These are phyloP conservation scores for Ischnura elegans DNA, from an alignment of 2,888 invertebrate species.

Conservation along the genomic window DNA sequence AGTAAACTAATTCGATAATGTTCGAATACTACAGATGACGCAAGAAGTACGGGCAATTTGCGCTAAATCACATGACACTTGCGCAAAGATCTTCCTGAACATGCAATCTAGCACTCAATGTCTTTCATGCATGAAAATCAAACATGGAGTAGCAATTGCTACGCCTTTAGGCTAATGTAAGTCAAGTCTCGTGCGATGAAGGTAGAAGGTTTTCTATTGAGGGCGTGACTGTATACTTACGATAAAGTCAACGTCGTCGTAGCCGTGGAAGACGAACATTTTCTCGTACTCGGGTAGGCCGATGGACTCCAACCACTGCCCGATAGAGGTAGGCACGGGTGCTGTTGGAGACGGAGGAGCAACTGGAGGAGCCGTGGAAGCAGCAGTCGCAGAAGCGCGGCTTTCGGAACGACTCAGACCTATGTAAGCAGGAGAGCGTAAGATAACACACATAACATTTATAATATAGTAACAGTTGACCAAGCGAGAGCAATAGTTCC, in stretches of 20 bases:
- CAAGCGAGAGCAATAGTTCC: not conserved
- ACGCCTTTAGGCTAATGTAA: no score
- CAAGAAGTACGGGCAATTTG: no score
- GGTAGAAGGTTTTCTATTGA: no score
- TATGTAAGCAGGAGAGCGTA: conserved; percentile 74
- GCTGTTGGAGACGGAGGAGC: conserved; percentile 74
- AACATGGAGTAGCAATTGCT: no score
- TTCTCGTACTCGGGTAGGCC: conserved; percentile 91
- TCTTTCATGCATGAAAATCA: no score
- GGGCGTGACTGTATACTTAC: no score
- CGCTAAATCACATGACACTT: no score
- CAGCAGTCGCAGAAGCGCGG: conserved; percentile 70
- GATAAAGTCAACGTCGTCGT: conserved; percentile 94
- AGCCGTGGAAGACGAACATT: conserved; percentile 91
- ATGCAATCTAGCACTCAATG: no score
- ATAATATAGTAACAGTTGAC: not conserved
- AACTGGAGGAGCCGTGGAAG: conserved; percentile 57
- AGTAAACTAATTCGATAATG: no score
- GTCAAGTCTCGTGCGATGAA: no score
- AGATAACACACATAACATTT: not conserved
- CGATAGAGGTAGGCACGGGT: conserved; percentile 82
- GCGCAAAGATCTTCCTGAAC: no score
- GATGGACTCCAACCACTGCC: conserved; percentile 88
- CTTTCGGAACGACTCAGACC: conserved; percentile 79
- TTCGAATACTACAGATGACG: no score